Conservation (phyloP, 2,888 invertebrate genomes). For the Notodonta dromedarius region DNA sequence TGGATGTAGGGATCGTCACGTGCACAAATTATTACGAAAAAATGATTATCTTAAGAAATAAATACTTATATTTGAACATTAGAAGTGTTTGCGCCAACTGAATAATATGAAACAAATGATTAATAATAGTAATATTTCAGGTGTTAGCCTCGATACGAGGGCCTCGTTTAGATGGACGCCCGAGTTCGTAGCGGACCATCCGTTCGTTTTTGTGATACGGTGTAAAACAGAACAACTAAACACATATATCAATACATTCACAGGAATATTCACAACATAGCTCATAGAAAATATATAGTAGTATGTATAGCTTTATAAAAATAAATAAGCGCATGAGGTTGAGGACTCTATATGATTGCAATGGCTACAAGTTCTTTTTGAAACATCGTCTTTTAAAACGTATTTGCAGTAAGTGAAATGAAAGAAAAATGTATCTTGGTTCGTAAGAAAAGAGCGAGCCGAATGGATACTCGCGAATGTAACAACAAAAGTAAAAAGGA, state of each 20-base stretch:
- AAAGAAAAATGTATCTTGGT: constrained; percentile 2
- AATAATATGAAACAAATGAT: neutral
- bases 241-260: constrained; percentile 38
- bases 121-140: constrained; percentile 36
- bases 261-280: constrained; percentile 41
- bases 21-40: no score
- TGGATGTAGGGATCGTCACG: no score
- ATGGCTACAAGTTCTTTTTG: constrained; percentile 3
- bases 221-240: constrained; percentile 37
- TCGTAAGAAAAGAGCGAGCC: constrained; percentile 1
- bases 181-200: constrained; percentile 45
- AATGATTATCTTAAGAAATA: neutral
- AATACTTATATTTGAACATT: neutral
- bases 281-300: constrained; percentile 24
- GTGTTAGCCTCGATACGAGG: constrained; percentile 37
- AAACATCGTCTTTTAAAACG: neutral
- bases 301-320: constrained; percentile 37
- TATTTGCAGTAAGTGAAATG: constrained; percentile 5
- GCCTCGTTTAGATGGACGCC: constrained; percentile 35
- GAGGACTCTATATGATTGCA: constrained; percentile 6
- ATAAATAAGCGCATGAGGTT: constrained; percentile 30
- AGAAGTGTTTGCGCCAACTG: neutral
- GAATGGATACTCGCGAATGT: neutral
- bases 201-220: constrained; percentile 45
- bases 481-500: constrained; percentile 4